Evolutionary conservation across 2,888 invertebrate genomes (phyloP), one percentile per base, ranked within the genome.

Genomic region (Pherbina coryleti): DNA sequence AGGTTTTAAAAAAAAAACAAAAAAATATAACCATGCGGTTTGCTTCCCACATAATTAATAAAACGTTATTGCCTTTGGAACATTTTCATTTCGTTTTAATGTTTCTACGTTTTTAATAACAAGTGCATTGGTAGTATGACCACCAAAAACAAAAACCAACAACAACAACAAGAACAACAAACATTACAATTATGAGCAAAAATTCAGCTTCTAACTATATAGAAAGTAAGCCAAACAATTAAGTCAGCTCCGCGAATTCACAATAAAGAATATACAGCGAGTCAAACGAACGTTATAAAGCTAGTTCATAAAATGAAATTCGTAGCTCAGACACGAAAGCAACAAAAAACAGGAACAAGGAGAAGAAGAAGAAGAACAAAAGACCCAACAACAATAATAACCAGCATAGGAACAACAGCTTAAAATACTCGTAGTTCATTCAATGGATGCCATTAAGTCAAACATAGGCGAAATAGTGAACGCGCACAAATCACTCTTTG

Each of bases 251-350:
- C 44, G 44, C 11, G 44, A 2, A 44, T 14, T 3, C 14, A 44
- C 14, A 44, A 14, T 44, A 44, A 44, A 14, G 1, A 11, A 44
- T 2, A 44, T 44, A 44, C 3, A 11, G 44, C 14, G 44, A 44
- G 14, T 44, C 44, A 44, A 44, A 44, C 44, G 2, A 37, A 37
- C 37, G 37, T 37, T 37, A 37, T 44, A 49, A n/a, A 25, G 31
- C 22, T 64, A 34, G 22, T 49, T 28, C 14, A 69, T 53, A 64
- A 66, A 73, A 64, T 72, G 73, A 64, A 81, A 79, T 79, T 81
- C 80, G 78, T 78, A 82, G 79, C 78, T 83, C 82, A 84, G 83
- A 66, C 9, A 17, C 2, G 7, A 66, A 2, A 44, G 11, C 44
- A 66, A 66, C 17, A 62, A 28, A 31, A 28, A 28, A 9, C n/a